Conservation (phyloP, 2,113 vertebrate genomes). For the Callorhinus ursinus region DNA sequence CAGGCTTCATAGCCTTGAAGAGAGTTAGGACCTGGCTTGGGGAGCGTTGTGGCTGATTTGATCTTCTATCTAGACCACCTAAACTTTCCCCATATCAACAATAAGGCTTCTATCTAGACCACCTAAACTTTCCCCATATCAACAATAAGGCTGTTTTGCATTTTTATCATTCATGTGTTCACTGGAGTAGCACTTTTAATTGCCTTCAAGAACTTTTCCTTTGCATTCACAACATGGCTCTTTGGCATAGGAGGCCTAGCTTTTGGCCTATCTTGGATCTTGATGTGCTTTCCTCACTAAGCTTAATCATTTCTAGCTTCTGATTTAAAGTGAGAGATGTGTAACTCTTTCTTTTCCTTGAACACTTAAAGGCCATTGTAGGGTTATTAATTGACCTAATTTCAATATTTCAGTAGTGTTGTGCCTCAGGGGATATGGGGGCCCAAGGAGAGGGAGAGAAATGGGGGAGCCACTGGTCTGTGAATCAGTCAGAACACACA, state of each 20-base stretch:
- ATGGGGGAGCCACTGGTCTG: neutral
- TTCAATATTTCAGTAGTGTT: neutral
- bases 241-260: neutral
- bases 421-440: neutral
- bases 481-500: neutral
- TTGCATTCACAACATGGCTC: neutral
- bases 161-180: neutral
- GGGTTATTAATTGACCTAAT: neutral
- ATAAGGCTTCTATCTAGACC: neutral
- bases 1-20: neutral
- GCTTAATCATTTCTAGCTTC: neutral
- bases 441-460: neutral
- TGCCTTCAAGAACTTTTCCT: neutral
- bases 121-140: neutral
- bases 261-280: neutral
- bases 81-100: neutral
- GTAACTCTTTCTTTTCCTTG: neutral
- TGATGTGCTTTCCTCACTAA: neutral
- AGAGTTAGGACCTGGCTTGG: neutral
- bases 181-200: neutral
- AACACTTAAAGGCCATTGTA: neutral
- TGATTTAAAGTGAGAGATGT: neutral
- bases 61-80: neutral
- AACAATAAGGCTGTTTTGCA: neutral
- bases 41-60: neutral